Evolutionary conservation across 2,797 vertebrate genomes (phyloP), one percentile per base, ranked within the genome.

Genomic region (Phrynocephalus vlangalii): DNA sequence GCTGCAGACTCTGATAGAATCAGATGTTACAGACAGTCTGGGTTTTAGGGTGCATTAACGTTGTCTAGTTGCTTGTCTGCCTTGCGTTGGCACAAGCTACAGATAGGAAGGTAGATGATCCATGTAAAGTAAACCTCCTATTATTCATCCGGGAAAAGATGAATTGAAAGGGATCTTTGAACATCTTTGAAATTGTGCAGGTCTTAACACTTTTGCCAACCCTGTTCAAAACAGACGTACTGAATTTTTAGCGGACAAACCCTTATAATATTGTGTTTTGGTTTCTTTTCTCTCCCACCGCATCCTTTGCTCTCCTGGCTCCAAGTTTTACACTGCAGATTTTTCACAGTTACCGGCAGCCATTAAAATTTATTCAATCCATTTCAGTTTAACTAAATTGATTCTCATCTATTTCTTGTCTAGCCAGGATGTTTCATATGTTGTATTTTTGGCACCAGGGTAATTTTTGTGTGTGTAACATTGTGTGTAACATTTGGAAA

Each of bases 1-100:
- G 71, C 67, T 24, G 82, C 66, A 84, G 82, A 71, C 86, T 88
- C 82, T 66, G 83, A 48, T 79, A 88, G 86, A 88, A 83, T 88
- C 86, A 88, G 63, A 79, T 84, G 75, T 72, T 88, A 83, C 75
- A 88, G 86, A 79, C 82, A 84, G 82, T 88, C 75, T 79, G 82
- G 86, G 50, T 79, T 83, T 82, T 71, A 83, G 82, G 76, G 28
- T 88, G 75, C 82, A 83, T 88, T 79, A 79, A 83, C 76, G 60
- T 88, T 30, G 76, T 82, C 33, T 63, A 63, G 76, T 79, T 83
- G 50, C 33, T 83, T 71, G 73, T 87, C 82, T 88, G 50, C 38
- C 50, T 71, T 88, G 81, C 81, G 79, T 78, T 48, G 75, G 63
- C 75, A 79, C 73, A 87, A 78, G 75, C 81, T 18, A 24, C 26